These are phyloP conservation scores for Squalus acanthias DNA, from an alignment of 2,797 vertebrate genomes.

Conservation along the genomic window DNA sequence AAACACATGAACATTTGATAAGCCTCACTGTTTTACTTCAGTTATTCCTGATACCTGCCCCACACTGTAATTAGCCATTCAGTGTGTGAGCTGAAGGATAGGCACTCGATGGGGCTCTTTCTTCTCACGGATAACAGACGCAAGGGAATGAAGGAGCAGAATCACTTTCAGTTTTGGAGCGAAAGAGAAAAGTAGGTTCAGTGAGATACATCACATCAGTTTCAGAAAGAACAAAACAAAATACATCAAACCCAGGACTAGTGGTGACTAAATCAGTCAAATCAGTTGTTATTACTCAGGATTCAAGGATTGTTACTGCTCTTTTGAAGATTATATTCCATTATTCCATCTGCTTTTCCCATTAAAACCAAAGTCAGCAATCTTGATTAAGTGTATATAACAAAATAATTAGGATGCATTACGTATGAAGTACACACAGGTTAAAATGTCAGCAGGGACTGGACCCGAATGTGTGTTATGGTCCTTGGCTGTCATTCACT, in stretches of 20 bases:
- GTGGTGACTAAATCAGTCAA: not conserved
- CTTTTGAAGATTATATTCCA: not conserved
- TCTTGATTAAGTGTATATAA: not conserved
- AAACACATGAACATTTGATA: not conserved
- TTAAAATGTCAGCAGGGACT: not conserved
- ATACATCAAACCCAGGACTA: too few species aligned
- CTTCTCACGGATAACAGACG: not conserved
- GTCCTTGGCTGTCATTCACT: not conserved
- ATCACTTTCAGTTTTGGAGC: not conserved
- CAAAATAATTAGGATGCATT: not conserved
- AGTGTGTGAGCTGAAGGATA: not conserved
- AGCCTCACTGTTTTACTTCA: not conserved
- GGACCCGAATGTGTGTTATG: not conserved
- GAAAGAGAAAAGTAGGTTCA: not conserved
- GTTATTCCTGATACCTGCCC: not conserved
- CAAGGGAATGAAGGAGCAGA: not conserved
- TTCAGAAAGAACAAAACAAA: not conserved
- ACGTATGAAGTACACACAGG: not conserved
- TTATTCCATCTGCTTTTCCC: not conserved
- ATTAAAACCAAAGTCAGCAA: not conserved
- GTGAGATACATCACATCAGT: not conserved
- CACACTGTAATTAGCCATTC: not conserved
- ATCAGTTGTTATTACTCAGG: not conserved
- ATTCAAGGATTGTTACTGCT: not conserved
- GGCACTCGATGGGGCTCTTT: not conserved